Evolutionary conservation across 2,113 vertebrate genomes (phyloP).

Genomic region (Sander vitreus): DNA sequence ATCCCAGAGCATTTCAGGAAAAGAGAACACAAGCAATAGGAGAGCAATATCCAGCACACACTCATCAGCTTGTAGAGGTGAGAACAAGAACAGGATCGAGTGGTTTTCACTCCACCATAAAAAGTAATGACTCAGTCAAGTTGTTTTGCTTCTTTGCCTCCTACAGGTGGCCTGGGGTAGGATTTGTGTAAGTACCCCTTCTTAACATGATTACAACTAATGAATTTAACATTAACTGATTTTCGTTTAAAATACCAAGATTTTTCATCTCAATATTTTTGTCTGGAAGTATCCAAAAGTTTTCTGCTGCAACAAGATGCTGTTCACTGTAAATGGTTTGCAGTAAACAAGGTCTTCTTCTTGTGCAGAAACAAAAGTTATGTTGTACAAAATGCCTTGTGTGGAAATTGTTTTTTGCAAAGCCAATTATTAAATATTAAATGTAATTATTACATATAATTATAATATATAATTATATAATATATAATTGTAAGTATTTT

Average conservation of each 20-base stretch:
- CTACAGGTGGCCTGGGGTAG: not conserved
- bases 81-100: slow-evolving; percentile 6
- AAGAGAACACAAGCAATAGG: slow-evolving; percentile 67
- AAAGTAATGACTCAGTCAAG: slow-evolving; percentile 25
- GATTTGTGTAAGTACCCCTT: slow-evolving; percentile 6
- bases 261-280: too few species aligned
- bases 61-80: slow-evolving; percentile 65
- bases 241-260: not conserved
- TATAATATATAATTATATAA: too few species aligned
- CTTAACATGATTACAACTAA: not conserved
- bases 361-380: not conserved
- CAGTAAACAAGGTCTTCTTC: not conserved
- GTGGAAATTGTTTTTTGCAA: too few species aligned
- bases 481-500: too few species aligned
- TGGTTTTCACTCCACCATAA: slow-evolving; percentile 9
- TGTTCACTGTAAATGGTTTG: not conserved
- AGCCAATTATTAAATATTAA: too few species aligned
- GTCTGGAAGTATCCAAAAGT: too few species aligned
- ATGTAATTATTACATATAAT: too few species aligned
- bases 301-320: not conserved
- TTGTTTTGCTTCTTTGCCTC: slow-evolving; percentile 7
- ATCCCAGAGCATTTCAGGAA: slow-evolving; percentile 71
- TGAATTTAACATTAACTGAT: not conserved
- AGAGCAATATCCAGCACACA: slow-evolving; percentile 74
- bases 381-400: too few species aligned